Base-by-base conservation (phyloP, 2,888 invertebrate species). In the Tipula confusa region DNA sequence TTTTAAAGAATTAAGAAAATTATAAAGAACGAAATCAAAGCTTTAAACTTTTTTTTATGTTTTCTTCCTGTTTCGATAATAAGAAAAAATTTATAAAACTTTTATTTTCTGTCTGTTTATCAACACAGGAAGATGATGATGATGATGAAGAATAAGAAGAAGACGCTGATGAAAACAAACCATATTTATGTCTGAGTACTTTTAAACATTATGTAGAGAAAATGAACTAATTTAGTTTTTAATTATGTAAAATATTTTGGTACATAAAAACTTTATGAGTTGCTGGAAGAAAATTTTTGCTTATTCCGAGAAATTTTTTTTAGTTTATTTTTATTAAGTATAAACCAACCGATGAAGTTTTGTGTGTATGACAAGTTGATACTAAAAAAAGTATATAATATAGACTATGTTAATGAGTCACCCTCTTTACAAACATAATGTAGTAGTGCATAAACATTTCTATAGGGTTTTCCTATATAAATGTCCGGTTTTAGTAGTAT, bases 111-210 rank as follows among this genome's bases (percentile, higher is more conserved):
- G 64, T 64, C 64, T 64, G 64, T 64, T 64, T 64, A 64, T 24
- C 64, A 64, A 64, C 24, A 64, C 9, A 64, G 3, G 9, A 24
- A 64, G 9, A 7, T 13, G 9, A 38, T 13, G 11, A 38, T 13
- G 13, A 13, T n/a, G 24, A 64, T 3, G 9, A 24, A 64, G 9
- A 7, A 38, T 9, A 38, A 38, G 11, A 38, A 38, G 13, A 13
- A 24, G 24, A n/a, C n/a, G n/a, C n/a, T n/a, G n/a, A n/a, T n/a
- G n/a, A 64, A 24, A 24, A 64, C 9, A 64, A 64, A 64, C 64
- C 64, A 64, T 64, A 64, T 64, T 64, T 64, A 64, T 64, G 24
- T 64, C 64, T 64, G 24, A 64, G 64, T 64, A 64, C 64, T 64
- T 64, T 64, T 24, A 64, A 64, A 64, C 64, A 64, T 64, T 64